Evolutionary conservation across 2,888 invertebrate genomes (phyloP).

Genomic region (Drosophila acutilabella): DNA sequence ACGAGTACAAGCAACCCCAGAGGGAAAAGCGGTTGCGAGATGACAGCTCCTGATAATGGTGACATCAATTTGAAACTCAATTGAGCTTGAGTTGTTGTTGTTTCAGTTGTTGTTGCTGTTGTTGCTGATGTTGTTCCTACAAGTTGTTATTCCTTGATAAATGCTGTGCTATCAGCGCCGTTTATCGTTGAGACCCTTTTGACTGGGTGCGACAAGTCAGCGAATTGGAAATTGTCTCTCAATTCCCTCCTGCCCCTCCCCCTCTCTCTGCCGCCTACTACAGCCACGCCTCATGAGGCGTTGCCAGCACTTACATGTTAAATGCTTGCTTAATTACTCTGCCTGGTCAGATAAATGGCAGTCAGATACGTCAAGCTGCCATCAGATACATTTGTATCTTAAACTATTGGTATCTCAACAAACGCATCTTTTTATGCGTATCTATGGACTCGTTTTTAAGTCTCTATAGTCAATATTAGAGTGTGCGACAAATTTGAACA

Average conservation of each 20-base stretch:
- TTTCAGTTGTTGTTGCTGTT: constrained; percentile 32
- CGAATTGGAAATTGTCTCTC: constrained; percentile 67
- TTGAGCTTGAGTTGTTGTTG: constrained; percentile 72
- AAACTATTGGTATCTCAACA: no score
- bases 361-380: constrained; percentile 19
- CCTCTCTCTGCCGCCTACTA: not conserved
- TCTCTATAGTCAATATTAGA: no score
- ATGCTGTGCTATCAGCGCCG: constrained; percentile 74
- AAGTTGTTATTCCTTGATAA: constrained; percentile 70
- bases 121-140: constrained; percentile 41
- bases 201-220: constrained; percentile 76
- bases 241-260: not conserved
- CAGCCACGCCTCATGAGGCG: constrained; percentile 61
- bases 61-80: constrained; percentile 85
- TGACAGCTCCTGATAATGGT: constrained; percentile 83
- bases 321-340: constrained; percentile 68
- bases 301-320: constrained; percentile 71
- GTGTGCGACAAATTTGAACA: constrained; percentile 59
- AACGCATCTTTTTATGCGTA: no score
- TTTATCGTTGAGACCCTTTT: constrained; percentile 68
- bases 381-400: not conserved
- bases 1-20: no score
- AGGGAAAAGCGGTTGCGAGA: constrained; percentile 50
- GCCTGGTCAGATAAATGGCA: constrained; percentile 56
- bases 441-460: no score